A percentile compares a stretch with the other conserved stretches of the same genome.
Conservation (phyloP, 2,888 invertebrate species). For the Tetrapedia diversipes region DNA sequence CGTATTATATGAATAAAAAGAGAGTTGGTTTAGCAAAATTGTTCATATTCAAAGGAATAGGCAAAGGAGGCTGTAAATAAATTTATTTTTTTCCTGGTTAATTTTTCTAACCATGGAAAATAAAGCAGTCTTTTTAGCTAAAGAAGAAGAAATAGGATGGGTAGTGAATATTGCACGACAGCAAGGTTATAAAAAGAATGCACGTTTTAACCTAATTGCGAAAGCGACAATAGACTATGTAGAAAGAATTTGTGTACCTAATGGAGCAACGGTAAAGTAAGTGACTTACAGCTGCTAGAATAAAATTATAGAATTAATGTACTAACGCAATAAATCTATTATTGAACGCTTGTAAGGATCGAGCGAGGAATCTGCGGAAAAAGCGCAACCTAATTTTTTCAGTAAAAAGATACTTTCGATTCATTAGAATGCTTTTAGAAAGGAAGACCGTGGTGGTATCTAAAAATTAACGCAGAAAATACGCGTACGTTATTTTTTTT, state of each 20-base stretch:
- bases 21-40: no score
- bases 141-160: no score
- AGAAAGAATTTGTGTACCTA: neutral
- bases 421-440: neutral
- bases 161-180: neutral
- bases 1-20: no score
- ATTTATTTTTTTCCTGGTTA: no score
- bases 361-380: neutral
- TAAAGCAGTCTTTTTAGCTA: no score
- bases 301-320: neutral
- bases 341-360: neutral
- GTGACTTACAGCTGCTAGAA: neutral
- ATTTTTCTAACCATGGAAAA: no score
- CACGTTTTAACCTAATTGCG: neutral
- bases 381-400: neutral
- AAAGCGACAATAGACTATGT: neutral
- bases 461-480: no score
- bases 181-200: neutral
- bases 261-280: neutral
- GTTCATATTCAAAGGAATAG: no score
- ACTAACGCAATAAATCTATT: constrained; percentile 3
- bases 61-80: no score
- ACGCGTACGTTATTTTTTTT: no score
- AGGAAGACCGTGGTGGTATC: neutral
- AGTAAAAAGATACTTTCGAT: neutral